phyloP scores from a whole-genome alignment of 2,888 invertebrate species.

The Girardia tigrina region DNA sequence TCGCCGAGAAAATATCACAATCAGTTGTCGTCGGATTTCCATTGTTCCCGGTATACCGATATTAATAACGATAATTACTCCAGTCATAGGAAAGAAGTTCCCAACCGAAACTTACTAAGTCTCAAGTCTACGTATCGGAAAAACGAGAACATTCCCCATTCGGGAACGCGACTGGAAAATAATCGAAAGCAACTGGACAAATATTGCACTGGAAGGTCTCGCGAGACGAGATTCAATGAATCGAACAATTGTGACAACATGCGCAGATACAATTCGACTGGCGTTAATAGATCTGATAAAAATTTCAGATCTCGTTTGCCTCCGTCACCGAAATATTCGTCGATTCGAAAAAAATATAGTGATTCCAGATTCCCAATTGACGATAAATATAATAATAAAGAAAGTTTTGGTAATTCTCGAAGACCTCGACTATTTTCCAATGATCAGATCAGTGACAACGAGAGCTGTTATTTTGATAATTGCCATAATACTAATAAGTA shows the following conservation, averaged over 20 bases:
- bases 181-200: background rate
- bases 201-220: background rate
- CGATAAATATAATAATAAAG: background rate
- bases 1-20: background rate
- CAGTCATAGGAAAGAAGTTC: background rate
- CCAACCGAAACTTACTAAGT: background rate
- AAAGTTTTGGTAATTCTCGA: background rate
- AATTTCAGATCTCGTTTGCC: background rate
- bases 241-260: background rate
- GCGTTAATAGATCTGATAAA: background rate
- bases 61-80: conserved; percentile 1
- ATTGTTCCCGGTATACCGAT: background rate
- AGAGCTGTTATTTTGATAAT: background rate
- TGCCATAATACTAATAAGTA: conserved; percentile 19
- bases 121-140: background rate
- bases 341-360: background rate
- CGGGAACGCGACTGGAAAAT: conserved; percentile 17
- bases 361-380: background rate
- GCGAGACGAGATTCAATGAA: conserved; percentile 6
- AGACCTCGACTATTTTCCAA: background rate
- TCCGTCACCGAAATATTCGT: background rate
- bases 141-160: conserved; percentile 16
- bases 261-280: background rate
- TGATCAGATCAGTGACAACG: background rate
- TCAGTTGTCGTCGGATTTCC: background rate